Percentiles rank a stretch among this genome's conserved stretches.
phyloP scores from a whole-genome alignment of 2,113 vertebrate genomes.

The Oncorhynchus gorbuscha region DNA sequence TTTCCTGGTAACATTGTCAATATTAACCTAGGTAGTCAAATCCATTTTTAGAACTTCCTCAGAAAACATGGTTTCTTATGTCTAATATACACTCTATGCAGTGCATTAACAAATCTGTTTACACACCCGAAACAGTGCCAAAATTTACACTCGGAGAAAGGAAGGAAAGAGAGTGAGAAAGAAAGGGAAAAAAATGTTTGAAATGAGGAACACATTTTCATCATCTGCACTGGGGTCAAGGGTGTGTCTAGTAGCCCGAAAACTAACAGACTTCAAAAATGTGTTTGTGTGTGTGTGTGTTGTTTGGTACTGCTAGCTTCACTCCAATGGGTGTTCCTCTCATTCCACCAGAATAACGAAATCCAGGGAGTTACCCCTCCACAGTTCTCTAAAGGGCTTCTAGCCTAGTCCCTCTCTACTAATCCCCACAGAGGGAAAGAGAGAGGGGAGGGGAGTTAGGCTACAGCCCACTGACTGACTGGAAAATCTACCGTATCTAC shows the following conservation, averaged over 20 bases:
- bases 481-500: neutral
- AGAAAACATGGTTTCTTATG: neutral
- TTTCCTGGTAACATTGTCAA: no score
- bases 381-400: neutral
- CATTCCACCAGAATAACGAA: slow-evolving; percentile 29
- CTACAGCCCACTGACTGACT: neutral
- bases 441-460: slow-evolving; percentile 2
- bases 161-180: neutral
- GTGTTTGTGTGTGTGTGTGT: neutral
- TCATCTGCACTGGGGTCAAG: slow-evolving; percentile 6
- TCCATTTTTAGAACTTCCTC: no score
- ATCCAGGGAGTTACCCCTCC: slow-evolving; percentile 15
- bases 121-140: slow-evolving; percentile 11
- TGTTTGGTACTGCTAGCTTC: neutral
- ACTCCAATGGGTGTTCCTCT: slow-evolving; percentile 8
- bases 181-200: no score
- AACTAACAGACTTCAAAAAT: neutral
- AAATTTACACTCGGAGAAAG: neutral
- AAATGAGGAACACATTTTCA: slow-evolving; percentile 7
- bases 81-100: neutral
- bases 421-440: slow-evolving; percentile 3
- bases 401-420: neutral
- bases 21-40: no score
- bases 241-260: neutral
- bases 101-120: neutral